Percentiles rank a stretch among this genome's conserved stretches.
phyloP scores from a whole-genome alignment of 2,797 vertebrate species.

The Neomorphus geoffroyi region DNA sequence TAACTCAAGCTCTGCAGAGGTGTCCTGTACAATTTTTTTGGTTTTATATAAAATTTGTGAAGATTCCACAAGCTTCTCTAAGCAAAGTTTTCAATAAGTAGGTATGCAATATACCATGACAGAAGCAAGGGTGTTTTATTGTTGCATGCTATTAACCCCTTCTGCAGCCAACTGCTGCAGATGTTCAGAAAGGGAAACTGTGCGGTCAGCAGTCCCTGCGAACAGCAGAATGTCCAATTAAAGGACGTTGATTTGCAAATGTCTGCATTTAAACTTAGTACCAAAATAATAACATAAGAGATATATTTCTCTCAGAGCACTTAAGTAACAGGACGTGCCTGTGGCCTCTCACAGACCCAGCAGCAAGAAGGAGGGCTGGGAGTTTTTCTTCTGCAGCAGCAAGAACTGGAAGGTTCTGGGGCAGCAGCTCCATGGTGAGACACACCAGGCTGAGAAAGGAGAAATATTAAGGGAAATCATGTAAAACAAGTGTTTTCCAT shows the following conservation, averaged over 20 bases:
- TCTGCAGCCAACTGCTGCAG: not conserved
- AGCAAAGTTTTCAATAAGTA: not conserved
- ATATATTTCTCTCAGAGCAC: not conserved
- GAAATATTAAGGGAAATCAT: not conserved
- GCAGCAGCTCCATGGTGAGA: not conserved
- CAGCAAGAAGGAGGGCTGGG: not conserved
- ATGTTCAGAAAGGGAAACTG: not conserved
- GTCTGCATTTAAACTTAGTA: not conserved
- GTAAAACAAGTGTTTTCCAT: not conserved
- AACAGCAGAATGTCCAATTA: not conserved
- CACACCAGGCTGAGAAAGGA: not conserved
- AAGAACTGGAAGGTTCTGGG: not conserved
- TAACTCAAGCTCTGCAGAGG: not conserved
- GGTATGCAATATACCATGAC: not conserved
- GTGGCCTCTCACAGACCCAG: fast-evolving
- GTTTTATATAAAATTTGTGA: not conserved
- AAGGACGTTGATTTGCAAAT: not conserved
- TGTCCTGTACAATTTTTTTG: not conserved
- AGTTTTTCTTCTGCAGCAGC: not conserved
- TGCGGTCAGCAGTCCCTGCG: not conserved
- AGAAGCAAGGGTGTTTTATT: not conserved
- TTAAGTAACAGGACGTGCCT: not conserved
- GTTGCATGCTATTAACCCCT: not conserved
- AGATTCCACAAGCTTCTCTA: not conserved
- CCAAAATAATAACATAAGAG: not conserved